Conservation (phyloP, 2,797 vertebrate species). For the Leuciscus waleckii region DNA sequence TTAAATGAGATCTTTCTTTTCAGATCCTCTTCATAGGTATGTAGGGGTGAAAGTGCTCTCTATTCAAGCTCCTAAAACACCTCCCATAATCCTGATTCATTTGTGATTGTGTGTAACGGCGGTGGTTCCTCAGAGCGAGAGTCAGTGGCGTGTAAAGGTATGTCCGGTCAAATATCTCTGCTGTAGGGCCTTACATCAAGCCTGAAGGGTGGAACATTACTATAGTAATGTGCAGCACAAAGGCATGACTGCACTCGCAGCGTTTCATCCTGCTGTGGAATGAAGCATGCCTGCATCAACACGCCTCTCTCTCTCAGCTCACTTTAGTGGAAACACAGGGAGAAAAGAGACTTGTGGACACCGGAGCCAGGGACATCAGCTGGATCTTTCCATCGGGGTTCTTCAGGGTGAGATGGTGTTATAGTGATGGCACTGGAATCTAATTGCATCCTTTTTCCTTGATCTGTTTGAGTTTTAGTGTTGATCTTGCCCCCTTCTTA, state of each 20-base stretch:
- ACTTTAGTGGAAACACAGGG: conserved; percentile 54
- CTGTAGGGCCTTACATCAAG: conserved; percentile 4
- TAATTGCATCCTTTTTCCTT: background rate
- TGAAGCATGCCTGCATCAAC: conserved; percentile 78
- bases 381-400: conserved; percentile 49
- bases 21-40: background rate
- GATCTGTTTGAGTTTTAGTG: background rate
- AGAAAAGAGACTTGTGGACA: conserved; percentile 42
- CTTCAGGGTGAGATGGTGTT: conserved; percentile 49
- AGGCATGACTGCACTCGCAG: conserved; percentile 73
- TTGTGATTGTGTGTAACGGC: background rate
- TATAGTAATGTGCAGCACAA: conserved; percentile 47
- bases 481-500: background rate
- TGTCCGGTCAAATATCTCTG: conserved; percentile 7
- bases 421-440: background rate
- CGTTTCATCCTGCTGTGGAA: conserved; percentile 71
- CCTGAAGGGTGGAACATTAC: conserved; percentile 28
- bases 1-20: background rate
- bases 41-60: background rate
- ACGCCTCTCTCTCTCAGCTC: conserved; percentile 63
- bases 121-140: background rate
- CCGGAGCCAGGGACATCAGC: conserved; percentile 8
- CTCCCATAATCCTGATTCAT: background rate
- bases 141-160: conserved; percentile 47
- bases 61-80: conserved; percentile 1